Evolutionary conservation across 2,888 invertebrate genomes (phyloP).

Genomic region (Halocaridina rubra): DNA sequence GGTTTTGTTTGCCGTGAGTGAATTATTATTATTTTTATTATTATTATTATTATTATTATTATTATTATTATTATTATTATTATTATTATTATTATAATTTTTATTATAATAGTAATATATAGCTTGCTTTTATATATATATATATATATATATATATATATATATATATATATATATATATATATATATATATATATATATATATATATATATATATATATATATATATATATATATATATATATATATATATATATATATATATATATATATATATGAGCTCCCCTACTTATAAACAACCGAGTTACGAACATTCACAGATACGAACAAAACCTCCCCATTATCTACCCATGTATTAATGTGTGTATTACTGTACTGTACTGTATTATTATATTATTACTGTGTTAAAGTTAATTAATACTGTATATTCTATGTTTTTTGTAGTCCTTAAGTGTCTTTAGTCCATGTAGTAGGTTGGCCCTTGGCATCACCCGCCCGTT

Average conservation of each 20-base stretch:
- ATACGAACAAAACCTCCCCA: no score
- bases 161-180: neutral
- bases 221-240: constrained; percentile 15
- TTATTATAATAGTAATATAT: neutral
- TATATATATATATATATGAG: neutral
- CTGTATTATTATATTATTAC: no score
- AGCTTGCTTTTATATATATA: neutral
- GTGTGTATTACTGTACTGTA: no score
- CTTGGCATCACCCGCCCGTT: no score
- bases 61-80: no score
- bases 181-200: neutral
- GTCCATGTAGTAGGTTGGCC: no score
- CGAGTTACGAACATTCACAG: no score
- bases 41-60: neutral
- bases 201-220: neutral
- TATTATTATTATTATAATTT: neutral
- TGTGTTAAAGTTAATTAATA: no score
- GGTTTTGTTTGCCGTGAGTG: neutral
- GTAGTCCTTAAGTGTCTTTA: no score
- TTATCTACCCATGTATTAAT: no score
- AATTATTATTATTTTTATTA: neutral
- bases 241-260: constrained; percentile 10
- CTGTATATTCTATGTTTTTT: no score
- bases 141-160: neutral
- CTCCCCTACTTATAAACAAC: no score